These are phyloP conservation scores for Amblyraja radiata DNA, from an alignment of 2,797 vertebrate genomes.

Conservation along the genomic window DNA sequence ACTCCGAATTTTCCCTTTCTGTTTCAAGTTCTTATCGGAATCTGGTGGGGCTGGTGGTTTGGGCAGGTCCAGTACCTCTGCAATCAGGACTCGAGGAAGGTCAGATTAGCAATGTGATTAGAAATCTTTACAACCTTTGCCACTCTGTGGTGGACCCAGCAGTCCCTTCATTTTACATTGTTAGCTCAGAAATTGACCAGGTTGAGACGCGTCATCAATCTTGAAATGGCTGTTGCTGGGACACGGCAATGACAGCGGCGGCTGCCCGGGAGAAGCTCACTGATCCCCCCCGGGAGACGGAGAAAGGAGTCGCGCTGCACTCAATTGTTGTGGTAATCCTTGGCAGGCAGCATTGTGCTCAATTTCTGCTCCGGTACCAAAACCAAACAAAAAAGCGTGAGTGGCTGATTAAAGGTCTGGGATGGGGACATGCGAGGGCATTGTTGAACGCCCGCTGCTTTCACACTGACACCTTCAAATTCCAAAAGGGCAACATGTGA, in stretches of 20 bases:
- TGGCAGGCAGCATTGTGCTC: neutral
- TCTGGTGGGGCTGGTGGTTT: neutral
- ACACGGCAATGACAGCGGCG: neutral
- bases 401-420: neutral
- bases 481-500: neutral
- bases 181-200: constrained; percentile 22
- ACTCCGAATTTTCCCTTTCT: neutral
- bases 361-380: neutral
- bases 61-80: neutral
- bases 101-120: neutral
- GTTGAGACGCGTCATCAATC: neutral
- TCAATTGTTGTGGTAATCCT: neutral
- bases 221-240: constrained; percentile 18
- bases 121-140: neutral
- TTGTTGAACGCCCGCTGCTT: neutral
- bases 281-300: neutral
- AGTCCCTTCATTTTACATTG: neutral
- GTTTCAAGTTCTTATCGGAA: neutral
- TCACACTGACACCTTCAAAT: neutral
- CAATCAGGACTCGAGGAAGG: neutral
- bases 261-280: neutral
- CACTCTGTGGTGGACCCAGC: neutral
- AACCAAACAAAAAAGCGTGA: neutral
- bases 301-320: neutral
- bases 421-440: neutral